Conservation (phyloP, 1,140 invertebrate species). For the Zaprionus davidi region DNA sequence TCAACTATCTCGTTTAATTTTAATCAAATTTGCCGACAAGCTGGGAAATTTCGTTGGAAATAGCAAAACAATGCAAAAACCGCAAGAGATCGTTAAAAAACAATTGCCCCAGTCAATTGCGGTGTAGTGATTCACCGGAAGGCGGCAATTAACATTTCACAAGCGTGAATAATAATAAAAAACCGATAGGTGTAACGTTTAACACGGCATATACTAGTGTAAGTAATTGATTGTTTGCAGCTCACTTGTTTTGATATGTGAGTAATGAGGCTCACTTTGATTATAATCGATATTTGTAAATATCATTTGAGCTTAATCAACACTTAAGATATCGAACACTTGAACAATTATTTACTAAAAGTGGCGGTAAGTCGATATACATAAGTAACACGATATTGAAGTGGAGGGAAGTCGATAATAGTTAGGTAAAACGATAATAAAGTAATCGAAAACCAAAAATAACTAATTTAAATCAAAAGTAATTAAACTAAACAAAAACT, state of each 20-base stretch:
- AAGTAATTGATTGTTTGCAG: neutral
- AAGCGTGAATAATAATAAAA: constrained; percentile 51
- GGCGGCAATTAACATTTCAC: constrained; percentile 44
- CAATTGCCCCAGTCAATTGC: constrained; percentile 60
- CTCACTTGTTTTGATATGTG: neutral
- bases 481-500: neutral
- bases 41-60: constrained; percentile 7
- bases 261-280: neutral
- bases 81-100: constrained; percentile 41
- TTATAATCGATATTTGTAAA: neutral
- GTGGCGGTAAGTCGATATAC: neutral
- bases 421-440: neutral
- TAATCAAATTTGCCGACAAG: constrained; percentile 14
- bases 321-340: neutral
- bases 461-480: neutral
- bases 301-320: neutral
- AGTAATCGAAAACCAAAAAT: neutral
- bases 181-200: constrained; percentile 9
- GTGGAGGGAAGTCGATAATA: neutral
- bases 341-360: neutral
- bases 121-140: constrained; percentile 60
- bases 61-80: neutral
- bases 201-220: too few relatives aligned
- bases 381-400: neutral
- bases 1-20: neutral